Base-by-base conservation (phyloP, 1,140 invertebrate species). In the Rhopalosiphum padi region DNA sequence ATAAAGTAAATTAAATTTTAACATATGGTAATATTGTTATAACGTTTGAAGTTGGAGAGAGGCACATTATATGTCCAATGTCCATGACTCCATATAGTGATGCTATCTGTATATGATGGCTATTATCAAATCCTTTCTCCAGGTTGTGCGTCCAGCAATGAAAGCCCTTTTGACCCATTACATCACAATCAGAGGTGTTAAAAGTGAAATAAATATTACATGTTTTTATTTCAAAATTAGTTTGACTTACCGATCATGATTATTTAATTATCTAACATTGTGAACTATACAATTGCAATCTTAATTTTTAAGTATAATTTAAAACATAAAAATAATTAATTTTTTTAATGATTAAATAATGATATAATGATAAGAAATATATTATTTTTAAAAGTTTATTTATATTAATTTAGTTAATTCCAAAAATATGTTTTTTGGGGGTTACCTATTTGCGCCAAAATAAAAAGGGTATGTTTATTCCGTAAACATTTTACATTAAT, bases 51-150 rank as follows among this genome's bases (percentile, higher is more conserved):
- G 43, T 86, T 6, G 25, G 87, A 53, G 88, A 90, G 88, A 90
- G 88, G 88, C 51, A 6, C 4, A 48, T n/a, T 60, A 35, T 90
- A 60, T 53, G 51, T 41, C 18, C 88, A 22, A 53, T 51, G 88
- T 55, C 88, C 88, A 60, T 90, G 35, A 90, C 35, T 60, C 41
- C 41, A 25, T 85, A 55, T 55, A 55, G 22, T 60, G 53, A 55
- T 90, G 37, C 23, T 90, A 90, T 60, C 51, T 90, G 37, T 90
- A 43, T 30, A 60, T 35, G 15, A 21, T 23, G 46, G 48, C 35
- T 41, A 60, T 90, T 90, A 60, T 90, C 37, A 55, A 89, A 90
- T 55, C 88, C 51, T 90, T 60, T 90, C 88, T 90, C 88, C 37
- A 35, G 8, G 5, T 41, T 41, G 37, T 48, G 87, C 41, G 48